Percentiles rank a stretch among this genome's conserved stretches.
Evolutionary conservation across 2,797 vertebrate species (phyloP).

Genomic region (Tragopan temminckii): DNA sequence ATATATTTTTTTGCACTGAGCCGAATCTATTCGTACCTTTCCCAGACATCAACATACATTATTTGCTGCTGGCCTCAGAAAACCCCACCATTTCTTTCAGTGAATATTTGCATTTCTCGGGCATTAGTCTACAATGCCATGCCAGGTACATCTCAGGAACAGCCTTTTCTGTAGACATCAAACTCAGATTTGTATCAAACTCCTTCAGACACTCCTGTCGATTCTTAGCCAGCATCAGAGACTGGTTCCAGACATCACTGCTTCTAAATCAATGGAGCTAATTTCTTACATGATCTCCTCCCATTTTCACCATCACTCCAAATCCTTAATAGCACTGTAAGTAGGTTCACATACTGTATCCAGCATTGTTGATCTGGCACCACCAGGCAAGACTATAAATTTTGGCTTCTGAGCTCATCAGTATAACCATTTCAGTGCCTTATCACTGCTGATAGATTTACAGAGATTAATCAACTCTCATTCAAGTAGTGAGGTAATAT

Average conservation of each 20-base stretch:
- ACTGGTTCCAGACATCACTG: not conserved
- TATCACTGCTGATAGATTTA: not conserved
- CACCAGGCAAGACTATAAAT: not conserved
- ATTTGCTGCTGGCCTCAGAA: slow-evolving; percentile 54
- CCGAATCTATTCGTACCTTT: slow-evolving; percentile 51
- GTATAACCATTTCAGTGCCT: not conserved
- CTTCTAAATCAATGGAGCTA: not conserved
- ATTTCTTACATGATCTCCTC: not conserved
- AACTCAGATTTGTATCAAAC: not conserved
- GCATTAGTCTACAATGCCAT: not conserved
- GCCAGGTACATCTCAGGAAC: not conserved
- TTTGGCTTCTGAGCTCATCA: not conserved
- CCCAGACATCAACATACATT: slow-evolving; percentile 25
- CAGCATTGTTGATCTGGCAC: not conserved
- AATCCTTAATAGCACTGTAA: not conserved
- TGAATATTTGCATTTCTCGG: slow-evolving; percentile 31
- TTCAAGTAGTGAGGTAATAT: not conserved
- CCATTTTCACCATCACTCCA: not conserved
- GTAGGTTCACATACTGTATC: not conserved
- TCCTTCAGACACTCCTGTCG: not conserved
- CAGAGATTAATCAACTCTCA: not conserved
- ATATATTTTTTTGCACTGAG: slow-evolving; percentile 37
- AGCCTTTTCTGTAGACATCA: not conserved
- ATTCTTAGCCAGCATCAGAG: not conserved
- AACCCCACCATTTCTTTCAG: slow-evolving; percentile 18